Percentiles rank a stretch among this genome's conserved stretches.
Conservation (phyloP, 2,113 vertebrate genomes). For the Sceloporus tristichus region DNA sequence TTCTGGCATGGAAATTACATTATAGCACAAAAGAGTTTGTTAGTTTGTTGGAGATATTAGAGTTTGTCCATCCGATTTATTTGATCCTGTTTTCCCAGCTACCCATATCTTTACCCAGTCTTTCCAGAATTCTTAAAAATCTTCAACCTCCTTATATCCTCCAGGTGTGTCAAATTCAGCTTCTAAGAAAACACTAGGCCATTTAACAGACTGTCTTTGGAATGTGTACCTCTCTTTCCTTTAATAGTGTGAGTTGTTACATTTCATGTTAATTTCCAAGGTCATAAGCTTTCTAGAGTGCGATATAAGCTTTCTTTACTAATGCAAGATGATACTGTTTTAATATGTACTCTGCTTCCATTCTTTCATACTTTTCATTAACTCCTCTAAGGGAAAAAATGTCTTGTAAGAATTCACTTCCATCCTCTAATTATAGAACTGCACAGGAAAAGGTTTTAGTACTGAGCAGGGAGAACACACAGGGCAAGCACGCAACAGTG, state of each 20-base stretch:
- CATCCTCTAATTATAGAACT: slow-evolving; percentile 31
- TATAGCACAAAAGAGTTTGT: not conserved
- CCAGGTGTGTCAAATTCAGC: slow-evolving; percentile 8
- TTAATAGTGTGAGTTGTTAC: slow-evolving; percentile 16
- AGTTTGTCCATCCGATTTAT: not conserved
- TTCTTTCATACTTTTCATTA: slow-evolving; percentile 38
- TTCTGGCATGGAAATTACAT: too few species aligned
- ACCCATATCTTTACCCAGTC: not conserved
- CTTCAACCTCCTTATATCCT: not conserved
- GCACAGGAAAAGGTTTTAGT: not conserved
- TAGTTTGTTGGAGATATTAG: not conserved
- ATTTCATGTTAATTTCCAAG: slow-evolving; percentile 44
- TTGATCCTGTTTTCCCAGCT: not conserved
- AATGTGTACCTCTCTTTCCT: slow-evolving; percentile 21
- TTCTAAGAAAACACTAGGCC: slow-evolving; percentile 10
- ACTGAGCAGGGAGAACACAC: not conserved
- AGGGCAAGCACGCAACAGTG: not conserved
- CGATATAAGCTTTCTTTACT: slow-evolving; percentile 38
- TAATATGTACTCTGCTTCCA: slow-evolving; percentile 35
- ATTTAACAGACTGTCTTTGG: not conserved
- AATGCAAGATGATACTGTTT: slow-evolving; percentile 43
- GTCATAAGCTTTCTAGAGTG: slow-evolving; percentile 34
- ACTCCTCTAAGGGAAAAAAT: slow-evolving; percentile 19
- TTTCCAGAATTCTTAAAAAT: not conserved
- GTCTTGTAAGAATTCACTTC: slow-evolving; percentile 10